phyloP scores from a whole-genome alignment of 2,113 vertebrate species.

The Podocnemis expansa region DNA sequence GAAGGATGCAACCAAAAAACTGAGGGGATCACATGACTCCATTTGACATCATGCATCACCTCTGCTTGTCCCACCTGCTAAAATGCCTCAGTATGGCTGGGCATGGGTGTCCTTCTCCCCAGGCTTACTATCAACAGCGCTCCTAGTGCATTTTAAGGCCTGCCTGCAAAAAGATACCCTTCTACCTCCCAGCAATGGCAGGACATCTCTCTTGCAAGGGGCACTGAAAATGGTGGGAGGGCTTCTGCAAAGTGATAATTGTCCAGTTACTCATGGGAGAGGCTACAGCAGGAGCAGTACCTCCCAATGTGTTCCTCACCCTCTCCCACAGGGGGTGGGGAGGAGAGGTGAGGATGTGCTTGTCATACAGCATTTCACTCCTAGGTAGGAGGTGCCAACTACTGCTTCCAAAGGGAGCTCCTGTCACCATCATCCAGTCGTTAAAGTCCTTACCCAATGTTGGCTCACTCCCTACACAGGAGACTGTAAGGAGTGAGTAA shows the following conservation, averaged over 20 bases:
- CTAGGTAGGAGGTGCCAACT: not conserved
- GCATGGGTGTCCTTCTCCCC: too few species aligned
- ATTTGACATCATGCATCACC: too few species aligned
- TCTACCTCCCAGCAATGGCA: too few species aligned
- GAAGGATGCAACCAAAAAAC: too few species aligned
- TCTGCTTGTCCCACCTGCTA: too few species aligned
- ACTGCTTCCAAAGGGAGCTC: not conserved
- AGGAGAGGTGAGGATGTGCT: not conserved
- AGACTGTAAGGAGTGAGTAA: not conserved
- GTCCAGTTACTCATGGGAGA: not conserved
- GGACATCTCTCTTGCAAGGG: too few species aligned
- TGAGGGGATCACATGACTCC: too few species aligned
- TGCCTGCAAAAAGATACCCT: too few species aligned
- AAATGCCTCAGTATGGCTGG: too few species aligned
- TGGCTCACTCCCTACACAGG: not conserved
- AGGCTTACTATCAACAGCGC: too few species aligned
- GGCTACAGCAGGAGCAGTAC: not conserved
- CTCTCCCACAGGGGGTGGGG: not conserved
- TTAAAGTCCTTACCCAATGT: not conserved
- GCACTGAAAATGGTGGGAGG: too few species aligned
- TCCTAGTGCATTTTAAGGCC: too few species aligned
- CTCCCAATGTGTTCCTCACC: not conserved
- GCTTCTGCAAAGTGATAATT: not conserved
- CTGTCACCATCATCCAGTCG: not conserved
- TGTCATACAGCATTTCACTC: not conserved